A percentile compares a stretch with the other conserved stretches of the same genome.
phyloP scores from a whole-genome alignment of 2,888 invertebrate genomes.

The Amblyjoppa fuscipennis region DNA sequence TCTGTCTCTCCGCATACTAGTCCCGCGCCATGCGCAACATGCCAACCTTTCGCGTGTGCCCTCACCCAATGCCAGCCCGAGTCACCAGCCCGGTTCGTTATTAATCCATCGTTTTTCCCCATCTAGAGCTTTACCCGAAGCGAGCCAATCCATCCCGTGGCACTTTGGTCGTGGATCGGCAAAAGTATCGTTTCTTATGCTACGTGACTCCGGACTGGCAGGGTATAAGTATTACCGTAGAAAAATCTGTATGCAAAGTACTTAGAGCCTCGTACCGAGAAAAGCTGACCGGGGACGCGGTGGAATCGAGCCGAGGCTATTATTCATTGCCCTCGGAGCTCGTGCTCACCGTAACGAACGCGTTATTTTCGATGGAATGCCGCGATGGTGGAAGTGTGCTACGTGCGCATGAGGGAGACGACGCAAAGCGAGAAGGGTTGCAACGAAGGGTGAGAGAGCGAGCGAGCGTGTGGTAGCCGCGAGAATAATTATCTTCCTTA shows the following conservation, averaged over 20 bases:
- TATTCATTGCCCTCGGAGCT: constrained; percentile 31
- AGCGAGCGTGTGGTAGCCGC: constrained; percentile 32
- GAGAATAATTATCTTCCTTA: constrained; percentile 69
- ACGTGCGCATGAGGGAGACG: constrained; percentile 3
- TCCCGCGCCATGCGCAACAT: background rate
- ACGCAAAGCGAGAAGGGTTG: background rate
- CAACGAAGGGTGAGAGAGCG: background rate
- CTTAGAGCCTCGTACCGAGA: background rate
- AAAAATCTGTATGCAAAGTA: background rate
- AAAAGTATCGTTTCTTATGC: background rate
- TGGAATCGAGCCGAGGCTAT: constrained; percentile 24
- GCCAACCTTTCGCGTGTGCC: background rate
- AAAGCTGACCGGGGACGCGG: background rate
- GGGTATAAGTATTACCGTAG: background rate
- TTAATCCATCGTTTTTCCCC: background rate
- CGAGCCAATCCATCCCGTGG: background rate
- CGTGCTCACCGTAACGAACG: constrained; percentile 35
- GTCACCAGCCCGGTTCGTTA: background rate
- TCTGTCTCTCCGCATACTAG: constrained; percentile 21
- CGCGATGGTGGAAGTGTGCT: constrained; percentile 11
- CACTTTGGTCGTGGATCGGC: background rate
- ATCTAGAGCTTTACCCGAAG: background rate
- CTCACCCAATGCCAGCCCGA: background rate
- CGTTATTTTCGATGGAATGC: constrained; percentile 48
- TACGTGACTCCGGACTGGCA: background rate